Conservation (phyloP, 2,888 invertebrate genomes). For the Sarcophaga carnaria region DNA sequence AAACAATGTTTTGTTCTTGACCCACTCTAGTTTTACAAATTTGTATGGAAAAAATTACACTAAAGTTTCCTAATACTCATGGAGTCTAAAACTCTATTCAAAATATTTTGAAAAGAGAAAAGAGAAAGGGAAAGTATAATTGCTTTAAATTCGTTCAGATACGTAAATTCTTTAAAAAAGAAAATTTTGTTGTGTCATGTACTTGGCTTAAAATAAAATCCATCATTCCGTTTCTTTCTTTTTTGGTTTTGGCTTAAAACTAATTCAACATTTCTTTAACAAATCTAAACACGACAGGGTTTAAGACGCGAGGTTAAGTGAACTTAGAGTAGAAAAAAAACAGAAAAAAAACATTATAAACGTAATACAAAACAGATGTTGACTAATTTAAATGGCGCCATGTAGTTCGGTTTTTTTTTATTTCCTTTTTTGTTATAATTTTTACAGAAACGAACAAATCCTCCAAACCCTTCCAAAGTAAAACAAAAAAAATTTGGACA, state of each 20-base stretch:
- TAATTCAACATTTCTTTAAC: background rate
- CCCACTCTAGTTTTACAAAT: too few species aligned
- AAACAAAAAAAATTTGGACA: slow-evolving; percentile 16
- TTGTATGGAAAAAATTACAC: too few species aligned
- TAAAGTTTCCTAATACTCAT: too few species aligned
- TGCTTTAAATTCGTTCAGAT: too few species aligned
- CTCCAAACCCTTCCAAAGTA: background rate
- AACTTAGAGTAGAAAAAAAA: background rate
- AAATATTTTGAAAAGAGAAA: too few species aligned
- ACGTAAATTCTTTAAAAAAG: background rate
- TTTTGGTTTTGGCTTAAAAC: background rate
- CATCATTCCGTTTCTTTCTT: slow-evolving; percentile 17
- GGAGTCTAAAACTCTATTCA: too few species aligned
- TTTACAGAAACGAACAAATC: slow-evolving; percentile 17
- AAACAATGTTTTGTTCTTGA: too few species aligned
- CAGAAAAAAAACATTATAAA: slow-evolving; percentile 12
- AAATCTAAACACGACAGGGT: background rate
- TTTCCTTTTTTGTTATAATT: background rate
- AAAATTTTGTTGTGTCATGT: slow-evolving; percentile 13
- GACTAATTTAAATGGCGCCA: slow-evolving; percentile 65
- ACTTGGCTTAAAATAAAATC: slow-evolving; percentile 4
- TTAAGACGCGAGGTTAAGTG: slow-evolving; percentile 9
- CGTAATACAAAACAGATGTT: slow-evolving; percentile 53
- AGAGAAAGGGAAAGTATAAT: too few species aligned
- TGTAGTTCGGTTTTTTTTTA: slow-evolving; percentile 4